Conservation (phyloP, 2,113 vertebrate species). For the Esox niger region DNA sequence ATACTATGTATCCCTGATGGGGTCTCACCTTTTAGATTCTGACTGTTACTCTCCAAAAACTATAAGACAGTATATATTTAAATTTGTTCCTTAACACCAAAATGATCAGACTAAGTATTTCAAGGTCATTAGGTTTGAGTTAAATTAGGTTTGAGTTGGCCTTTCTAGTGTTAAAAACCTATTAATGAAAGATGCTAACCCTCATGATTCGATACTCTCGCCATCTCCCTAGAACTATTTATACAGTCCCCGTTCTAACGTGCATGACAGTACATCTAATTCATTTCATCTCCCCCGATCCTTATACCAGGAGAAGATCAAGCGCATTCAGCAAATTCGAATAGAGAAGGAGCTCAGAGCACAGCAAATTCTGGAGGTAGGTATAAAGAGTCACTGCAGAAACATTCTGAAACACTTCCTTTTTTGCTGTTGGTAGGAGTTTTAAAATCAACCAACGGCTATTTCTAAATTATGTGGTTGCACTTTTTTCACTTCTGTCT, state of each 20-base stretch:
- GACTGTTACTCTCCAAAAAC: too few species aligned
- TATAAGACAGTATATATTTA: too few species aligned
- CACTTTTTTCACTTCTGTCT: conserved; percentile 41
- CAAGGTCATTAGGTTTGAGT: too few species aligned
- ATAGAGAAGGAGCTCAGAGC: conserved; percentile 95
- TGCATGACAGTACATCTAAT: conserved; percentile 62
- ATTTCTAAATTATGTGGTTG: conserved; percentile 49
- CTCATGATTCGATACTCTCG: conserved; percentile 27
- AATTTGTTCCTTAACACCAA: too few species aligned
- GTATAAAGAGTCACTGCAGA: conserved; percentile 62
- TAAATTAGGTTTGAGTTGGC: too few species aligned
- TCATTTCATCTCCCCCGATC: conserved; percentile 51
- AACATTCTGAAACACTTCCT: conserved; percentile 54
- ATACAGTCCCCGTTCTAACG: conserved; percentile 43
- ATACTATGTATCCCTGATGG: too few species aligned
- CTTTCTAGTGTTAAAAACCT: too few species aligned
- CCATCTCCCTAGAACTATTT: conserved; percentile 29
- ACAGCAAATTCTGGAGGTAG: conserved; percentile 96
- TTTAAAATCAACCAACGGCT: conserved; percentile 43
- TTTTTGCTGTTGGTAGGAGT: conserved; percentile 52
- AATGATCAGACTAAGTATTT: too few species aligned
- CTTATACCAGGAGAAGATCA: conserved; percentile 89
- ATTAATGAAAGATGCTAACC: conserved; percentile 37
- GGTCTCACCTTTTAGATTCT: too few species aligned
- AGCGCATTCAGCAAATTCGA: conserved; percentile 93